These are phyloP conservation scores for Ptilonorhynchus violaceus DNA, from an alignment of 2,113 vertebrate genomes.

Conservation along the genomic window DNA sequence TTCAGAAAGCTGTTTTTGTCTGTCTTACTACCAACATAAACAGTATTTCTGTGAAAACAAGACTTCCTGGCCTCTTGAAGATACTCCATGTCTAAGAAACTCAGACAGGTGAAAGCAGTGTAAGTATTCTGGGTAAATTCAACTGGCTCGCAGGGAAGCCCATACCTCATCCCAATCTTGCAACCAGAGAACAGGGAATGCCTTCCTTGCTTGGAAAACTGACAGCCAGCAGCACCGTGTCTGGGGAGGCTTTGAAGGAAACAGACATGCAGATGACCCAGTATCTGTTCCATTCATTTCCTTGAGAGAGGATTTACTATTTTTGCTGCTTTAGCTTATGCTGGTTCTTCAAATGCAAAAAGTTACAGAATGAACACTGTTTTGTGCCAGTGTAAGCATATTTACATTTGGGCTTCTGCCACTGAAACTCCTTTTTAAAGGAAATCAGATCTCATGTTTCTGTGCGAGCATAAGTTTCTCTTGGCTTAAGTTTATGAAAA, in stretches of 20 bases:
- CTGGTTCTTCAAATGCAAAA: not conserved
- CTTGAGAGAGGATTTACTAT: not conserved
- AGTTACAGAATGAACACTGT: not conserved
- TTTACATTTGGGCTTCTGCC: conserved; percentile 9
- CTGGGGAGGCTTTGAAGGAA: not conserved
- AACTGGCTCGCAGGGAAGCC: not conserved
- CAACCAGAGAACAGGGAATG: not conserved
- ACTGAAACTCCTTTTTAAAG: not conserved
- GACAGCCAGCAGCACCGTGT: not conserved
- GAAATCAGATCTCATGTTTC: not conserved
- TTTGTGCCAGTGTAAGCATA: not conserved
- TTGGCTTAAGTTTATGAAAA: conserved; percentile 13
- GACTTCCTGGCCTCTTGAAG: not conserved
- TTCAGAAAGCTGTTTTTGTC: not conserved
- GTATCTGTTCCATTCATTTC: not conserved
- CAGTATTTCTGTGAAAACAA: not conserved
- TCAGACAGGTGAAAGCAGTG: not conserved
- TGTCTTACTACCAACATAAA: not conserved
- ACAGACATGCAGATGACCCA: not conserved
- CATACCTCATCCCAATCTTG: not conserved
- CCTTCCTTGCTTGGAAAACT: not conserved
- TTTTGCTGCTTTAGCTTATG: not conserved
- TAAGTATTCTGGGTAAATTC: not conserved
- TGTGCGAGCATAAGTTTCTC: not conserved
- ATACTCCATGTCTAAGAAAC: not conserved